phyloP scores from a whole-genome alignment of 1,140 invertebrate species.

The Conus ventricosus region DNA sequence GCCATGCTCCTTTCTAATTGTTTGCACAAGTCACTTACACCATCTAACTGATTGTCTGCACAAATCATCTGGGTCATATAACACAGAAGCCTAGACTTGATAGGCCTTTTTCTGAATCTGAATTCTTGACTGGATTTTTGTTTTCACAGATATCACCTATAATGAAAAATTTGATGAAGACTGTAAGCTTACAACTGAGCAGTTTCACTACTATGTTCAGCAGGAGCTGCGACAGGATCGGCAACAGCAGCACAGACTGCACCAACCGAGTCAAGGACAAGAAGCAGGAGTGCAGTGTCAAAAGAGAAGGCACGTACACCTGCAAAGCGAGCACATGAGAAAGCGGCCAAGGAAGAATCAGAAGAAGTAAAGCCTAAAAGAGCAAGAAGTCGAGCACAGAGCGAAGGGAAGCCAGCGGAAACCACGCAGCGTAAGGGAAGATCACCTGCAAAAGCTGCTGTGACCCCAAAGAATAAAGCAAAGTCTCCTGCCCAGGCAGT shows the following conservation, averaged over 20 bases:
- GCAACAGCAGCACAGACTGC: background rate
- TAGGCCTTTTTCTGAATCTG: no score
- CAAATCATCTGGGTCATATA: no score
- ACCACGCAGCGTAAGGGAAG: background rate
- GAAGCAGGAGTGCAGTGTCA: conserved; percentile 34
- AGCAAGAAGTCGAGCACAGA: background rate
- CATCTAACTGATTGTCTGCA: no score
- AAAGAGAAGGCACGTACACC: conserved; percentile 24
- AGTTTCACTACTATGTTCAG: no score
- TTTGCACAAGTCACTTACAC: no score
- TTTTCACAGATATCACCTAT: no score
- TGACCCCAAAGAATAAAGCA: background rate
- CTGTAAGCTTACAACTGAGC: no score
- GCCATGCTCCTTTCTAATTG: no score
- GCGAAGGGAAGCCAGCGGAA: background rate
- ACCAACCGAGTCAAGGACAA: conserved; percentile 2
- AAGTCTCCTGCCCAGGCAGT: conserved; percentile 14
- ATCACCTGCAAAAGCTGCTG: background rate
- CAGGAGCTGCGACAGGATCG: background rate
- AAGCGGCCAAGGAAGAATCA: conserved; percentile 22
- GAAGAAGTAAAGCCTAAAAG: conserved; percentile 30
- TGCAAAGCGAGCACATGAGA: conserved; percentile 14
- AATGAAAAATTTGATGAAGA: no score
- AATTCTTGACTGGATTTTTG: no score
- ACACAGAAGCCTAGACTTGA: no score